These are phyloP conservation scores for Isaurus tuberculatus DNA, from an alignment of 92 coral and sea anemone genomes.

Conservation along the genomic window DNA sequence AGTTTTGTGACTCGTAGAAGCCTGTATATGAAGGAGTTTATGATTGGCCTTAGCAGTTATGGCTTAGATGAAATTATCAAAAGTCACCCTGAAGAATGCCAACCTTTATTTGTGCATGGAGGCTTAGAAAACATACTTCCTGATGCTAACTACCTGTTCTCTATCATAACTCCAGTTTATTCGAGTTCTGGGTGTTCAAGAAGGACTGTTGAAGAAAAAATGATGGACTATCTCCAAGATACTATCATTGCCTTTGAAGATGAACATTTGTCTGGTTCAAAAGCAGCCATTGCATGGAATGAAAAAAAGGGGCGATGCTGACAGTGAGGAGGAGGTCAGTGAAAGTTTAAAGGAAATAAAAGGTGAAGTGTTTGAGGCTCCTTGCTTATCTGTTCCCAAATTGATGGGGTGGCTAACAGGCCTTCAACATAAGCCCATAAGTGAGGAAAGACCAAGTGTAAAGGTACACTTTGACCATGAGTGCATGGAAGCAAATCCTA, in stretches of 20 bases:
- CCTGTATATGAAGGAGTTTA: constrained; percentile 64
- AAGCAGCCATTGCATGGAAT: background rate
- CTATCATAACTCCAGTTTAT: constrained; percentile 1
- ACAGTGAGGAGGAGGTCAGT: background rate
- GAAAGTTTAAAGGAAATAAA: background rate
- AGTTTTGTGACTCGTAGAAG: constrained; percentile 53
- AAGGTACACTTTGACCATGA: constrained; percentile 49
- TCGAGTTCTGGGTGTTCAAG: constrained; percentile 1
- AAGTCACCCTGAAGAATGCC: constrained; percentile 43
- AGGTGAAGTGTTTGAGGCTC: constrained; percentile 16
- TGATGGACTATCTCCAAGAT: constrained; percentile 27
- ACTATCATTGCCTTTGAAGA: background rate
- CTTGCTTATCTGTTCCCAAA: constrained; percentile 25
- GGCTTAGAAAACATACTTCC: background rate
- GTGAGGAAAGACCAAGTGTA: background rate
- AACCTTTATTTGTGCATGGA: constrained; percentile 42
- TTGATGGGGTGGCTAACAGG: constrained; percentile 74
- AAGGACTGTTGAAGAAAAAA: background rate
- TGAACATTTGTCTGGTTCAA: background rate
- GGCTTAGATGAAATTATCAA: constrained; percentile 47
- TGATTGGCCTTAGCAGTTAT: constrained; percentile 49
- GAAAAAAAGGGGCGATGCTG: background rate
- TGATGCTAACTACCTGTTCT: constrained; percentile 23
- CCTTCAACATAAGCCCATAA: constrained; percentile 53
- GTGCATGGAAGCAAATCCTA: constrained; percentile 38